Percentiles rank a stretch among this genome's conserved stretches.
phyloP scores from a whole-genome alignment of 2,113 vertebrate genomes.

The Xiphias gladius region DNA sequence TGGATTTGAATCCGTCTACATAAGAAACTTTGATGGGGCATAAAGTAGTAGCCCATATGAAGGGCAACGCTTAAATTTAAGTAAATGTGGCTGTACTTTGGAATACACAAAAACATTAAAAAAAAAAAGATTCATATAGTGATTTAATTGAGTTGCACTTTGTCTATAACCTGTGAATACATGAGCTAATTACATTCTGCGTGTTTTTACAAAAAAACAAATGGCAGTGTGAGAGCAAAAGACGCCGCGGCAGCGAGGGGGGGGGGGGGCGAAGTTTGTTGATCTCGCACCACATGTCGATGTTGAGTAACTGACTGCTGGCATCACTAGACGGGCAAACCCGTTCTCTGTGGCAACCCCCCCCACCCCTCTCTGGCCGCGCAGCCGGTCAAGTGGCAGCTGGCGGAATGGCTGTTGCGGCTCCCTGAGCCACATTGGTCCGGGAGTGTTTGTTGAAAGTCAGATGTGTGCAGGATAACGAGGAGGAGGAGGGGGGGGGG shows the following conservation, averaged over 20 bases:
- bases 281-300: constrained; percentile 34
- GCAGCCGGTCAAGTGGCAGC: constrained; percentile 23
- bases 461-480: not conserved
- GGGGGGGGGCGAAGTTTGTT: constrained; percentile 5
- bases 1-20: not conserved
- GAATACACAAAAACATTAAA: no score
- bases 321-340: constrained; percentile 40
- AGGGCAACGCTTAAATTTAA: not conserved
- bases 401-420: constrained; percentile 12
- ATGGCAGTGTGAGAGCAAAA: not conserved
- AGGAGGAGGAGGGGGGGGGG: no score
- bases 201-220: not conserved
- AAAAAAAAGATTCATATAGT: not conserved
- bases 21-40: constrained; percentile 46
- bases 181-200: not conserved
- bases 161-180: not conserved
- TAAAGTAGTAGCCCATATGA: not conserved
- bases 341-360: constrained; percentile 52
- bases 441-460: not conserved
- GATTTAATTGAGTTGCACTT: not conserved
- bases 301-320: constrained; percentile 41
- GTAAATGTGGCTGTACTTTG: no score
- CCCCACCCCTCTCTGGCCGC: no score
- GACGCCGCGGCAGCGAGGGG: not conserved
- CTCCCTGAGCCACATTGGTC: no score